Percentiles rank a stretch among this genome's conserved stretches.
Evolutionary conservation across 1,140 invertebrate genomes (phyloP).

Genomic region (Spodoptera litura): DNA sequence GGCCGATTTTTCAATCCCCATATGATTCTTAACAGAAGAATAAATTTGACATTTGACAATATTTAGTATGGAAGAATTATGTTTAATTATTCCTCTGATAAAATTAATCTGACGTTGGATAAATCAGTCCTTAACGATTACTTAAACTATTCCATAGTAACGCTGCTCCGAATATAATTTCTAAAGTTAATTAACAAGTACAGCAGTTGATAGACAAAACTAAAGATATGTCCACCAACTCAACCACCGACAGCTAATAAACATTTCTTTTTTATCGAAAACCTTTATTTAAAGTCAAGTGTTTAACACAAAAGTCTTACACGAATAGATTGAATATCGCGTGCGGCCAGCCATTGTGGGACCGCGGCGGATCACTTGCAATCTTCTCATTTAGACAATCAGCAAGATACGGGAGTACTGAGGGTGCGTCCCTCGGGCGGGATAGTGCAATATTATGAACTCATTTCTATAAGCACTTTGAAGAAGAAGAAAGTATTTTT

Average conservation of each 20-base stretch:
- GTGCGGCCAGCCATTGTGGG: constrained; percentile 6
- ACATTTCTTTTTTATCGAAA: too few species aligned
- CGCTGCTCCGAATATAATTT: not conserved
- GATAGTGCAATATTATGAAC: constrained; percentile 10
- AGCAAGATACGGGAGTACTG: constrained; percentile 26
- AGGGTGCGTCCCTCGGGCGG: constrained; percentile 19
- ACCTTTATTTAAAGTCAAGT: not conserved
- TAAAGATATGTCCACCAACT: not conserved
- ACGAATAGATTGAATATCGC: constrained; percentile 9
- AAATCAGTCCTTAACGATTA: too few species aligned
- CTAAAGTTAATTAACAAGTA: not conserved
- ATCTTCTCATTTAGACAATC: constrained; percentile 48
- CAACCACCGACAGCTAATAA: not conserved
- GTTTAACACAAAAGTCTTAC: not conserved
- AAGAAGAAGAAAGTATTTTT: too few species aligned
- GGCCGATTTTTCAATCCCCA: too few species aligned
- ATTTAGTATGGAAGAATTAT: too few species aligned
- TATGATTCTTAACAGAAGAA: too few species aligned
- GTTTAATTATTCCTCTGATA: too few species aligned
- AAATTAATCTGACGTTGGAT: too few species aligned
- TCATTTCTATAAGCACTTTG: not conserved
- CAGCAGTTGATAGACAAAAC: too few species aligned
- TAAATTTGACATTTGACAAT: too few species aligned
- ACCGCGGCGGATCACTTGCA: constrained; percentile 33
- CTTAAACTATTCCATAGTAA: too few species aligned